Base-by-base conservation (phyloP, 2,113 vertebrate species). In the Holacanthus passer region DNA sequence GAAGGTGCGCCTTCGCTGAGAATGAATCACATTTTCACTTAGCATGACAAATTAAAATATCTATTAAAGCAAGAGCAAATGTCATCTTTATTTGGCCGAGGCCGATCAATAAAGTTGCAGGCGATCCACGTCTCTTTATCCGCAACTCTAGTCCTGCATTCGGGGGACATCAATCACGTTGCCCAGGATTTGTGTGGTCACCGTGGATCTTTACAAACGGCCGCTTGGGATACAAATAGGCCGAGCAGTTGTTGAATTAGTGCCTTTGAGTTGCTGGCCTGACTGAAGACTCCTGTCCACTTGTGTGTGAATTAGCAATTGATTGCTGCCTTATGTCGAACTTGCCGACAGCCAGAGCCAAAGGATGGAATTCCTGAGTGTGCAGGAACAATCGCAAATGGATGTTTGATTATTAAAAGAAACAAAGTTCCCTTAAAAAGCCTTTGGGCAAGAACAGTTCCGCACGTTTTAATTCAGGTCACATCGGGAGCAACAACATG, bases 251-350 rank as follows among this genome's bases (percentile, higher is more conserved):
- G 92, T 88, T 94, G 93, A 95, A 95, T 94, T 93, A 94, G 91
- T 89, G 86, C 91, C 84, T 89, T 90, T 93, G 90, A 92, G 92
- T 87, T 85, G 82, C 81, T 45, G 65, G 87, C 82, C 90, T 91
- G 86, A 79, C 71, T 79, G 74, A 89, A 84, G 90, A 92, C 90
- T 93, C 81, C 88, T 93, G 90, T 94, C 90, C 59, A 84, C 90
- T 81, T 88, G 86, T 83, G 79, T 91, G 89, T 91, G 92, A 95
- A 95, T 94, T 94, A 89, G 75, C 77, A 90, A 93, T 94, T 93
- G 94, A 93, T 94, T 84, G 90, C 89, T 41, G 85, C 74, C 87
- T 91, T 74, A 55, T 91, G 93, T 92, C 50, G 84, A 87, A 87
- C 88, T 82, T 27, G 67, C 70, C 84, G 89, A 92, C 84, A 47